Evolutionary conservation across 2,113 vertebrate genomes (phyloP).

Genomic region (Pangasianodon hypophthalmus): DNA sequence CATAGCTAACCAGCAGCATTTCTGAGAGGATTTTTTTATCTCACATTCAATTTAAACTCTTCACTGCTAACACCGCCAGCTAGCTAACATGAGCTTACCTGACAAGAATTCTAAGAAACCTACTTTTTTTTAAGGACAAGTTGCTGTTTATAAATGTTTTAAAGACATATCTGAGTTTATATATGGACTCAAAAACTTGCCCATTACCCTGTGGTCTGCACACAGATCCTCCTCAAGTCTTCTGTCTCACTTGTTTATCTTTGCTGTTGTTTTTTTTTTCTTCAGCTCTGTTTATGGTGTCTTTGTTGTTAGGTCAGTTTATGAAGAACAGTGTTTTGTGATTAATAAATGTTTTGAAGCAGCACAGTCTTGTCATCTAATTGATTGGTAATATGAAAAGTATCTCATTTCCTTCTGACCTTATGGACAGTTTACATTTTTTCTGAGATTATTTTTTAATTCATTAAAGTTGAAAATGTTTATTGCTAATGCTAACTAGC

Average conservation of each 20-base stretch:
- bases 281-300: constrained; percentile 53
- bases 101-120: background rate
- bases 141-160: constrained; percentile 1
- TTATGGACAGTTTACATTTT: too few relatives aligned
- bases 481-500: background rate
- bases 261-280: constrained; percentile 52
- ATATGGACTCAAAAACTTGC: background rate
- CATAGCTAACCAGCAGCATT: background rate
- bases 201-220: background rate
- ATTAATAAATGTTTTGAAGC: constrained; percentile 81
- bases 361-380: constrained; percentile 48
- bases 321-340: constrained; percentile 58
- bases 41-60: background rate
- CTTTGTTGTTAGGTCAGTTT: constrained; percentile 63
- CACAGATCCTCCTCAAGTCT: background rate
- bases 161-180: background rate
- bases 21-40: background rate
- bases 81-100: background rate
- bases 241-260: background rate
- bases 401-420: background rate
- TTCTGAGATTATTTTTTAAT: too few relatives aligned
- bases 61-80: background rate
- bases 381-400: background rate
- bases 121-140: background rate
- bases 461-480: background rate